Evolutionary conservation across 2,797 vertebrate genomes (phyloP).

Genomic region (Momotus momota): DNA sequence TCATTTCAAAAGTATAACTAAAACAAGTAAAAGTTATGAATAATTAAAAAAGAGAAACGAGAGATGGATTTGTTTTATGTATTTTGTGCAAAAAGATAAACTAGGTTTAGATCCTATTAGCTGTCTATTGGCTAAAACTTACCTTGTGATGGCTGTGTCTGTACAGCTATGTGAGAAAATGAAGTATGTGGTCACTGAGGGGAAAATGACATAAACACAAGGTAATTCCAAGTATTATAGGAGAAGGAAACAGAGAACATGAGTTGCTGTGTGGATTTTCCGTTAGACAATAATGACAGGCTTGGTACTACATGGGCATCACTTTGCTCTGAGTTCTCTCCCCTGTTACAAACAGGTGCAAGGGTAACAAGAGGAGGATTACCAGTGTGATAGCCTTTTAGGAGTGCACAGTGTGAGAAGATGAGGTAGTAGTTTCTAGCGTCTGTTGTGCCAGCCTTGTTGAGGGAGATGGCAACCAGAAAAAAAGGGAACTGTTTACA

Average conservation of each 20-base stretch:
- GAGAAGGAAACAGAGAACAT: background rate
- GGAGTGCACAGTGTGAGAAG: background rate
- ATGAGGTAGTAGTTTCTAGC: background rate
- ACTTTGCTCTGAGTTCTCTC: background rate
- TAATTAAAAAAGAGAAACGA: background rate
- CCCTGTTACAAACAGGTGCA: background rate
- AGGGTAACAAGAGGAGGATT: background rate
- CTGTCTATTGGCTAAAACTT: constrained; percentile 33
- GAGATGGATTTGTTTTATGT: background rate
- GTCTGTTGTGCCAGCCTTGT: background rate
- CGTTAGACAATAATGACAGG: background rate
- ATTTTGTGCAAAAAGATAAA: background rate
- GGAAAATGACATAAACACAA: background rate
- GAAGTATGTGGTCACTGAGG: background rate
- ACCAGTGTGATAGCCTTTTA: background rate
- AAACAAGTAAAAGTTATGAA: background rate
- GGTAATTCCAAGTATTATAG: background rate
- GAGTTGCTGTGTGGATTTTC: background rate
- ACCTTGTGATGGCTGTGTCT: constrained; percentile 51
- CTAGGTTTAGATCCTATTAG: constrained; percentile 48
- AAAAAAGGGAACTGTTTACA: background rate
- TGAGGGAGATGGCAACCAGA: background rate
- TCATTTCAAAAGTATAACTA: background rate
- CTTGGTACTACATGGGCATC: background rate
- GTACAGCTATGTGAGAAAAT: constrained; percentile 35